Evolutionary conservation across 2,797 vertebrate genomes (phyloP).

Genomic region (Lagodon rhomboides): DNA sequence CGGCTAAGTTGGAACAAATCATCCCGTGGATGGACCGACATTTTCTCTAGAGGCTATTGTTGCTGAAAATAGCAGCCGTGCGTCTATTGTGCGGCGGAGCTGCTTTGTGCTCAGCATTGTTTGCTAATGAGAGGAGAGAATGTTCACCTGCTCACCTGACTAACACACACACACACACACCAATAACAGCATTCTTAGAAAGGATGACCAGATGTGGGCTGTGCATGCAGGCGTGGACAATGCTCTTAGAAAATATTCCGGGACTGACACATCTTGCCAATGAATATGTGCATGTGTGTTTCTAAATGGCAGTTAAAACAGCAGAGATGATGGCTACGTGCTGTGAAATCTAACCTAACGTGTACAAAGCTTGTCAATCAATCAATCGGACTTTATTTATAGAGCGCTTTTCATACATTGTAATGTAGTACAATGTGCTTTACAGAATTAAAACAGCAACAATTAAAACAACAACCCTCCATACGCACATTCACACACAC

Average conservation of each 20-base stretch:
- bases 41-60: slow-evolving; percentile 69
- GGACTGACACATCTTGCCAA: not conserved
- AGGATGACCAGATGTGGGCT: slow-evolving; percentile 27
- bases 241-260: slow-evolving; percentile 1
- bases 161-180: slow-evolving; percentile 42
- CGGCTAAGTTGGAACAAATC: slow-evolving; percentile 51
- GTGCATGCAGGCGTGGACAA: not conserved
- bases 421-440: too few relatives aligned
- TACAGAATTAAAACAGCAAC: too few relatives aligned
- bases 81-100: slow-evolving; percentile 64
- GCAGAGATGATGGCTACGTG: not conserved
- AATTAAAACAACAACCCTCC: too few relatives aligned
- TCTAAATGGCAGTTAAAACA: not conserved
- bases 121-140: slow-evolving; percentile 77
- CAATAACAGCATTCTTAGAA: slow-evolving; percentile 31
- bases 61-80: slow-evolving; percentile 73
- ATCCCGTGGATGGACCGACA: slow-evolving; percentile 38
- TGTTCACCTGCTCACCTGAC: slow-evolving; percentile 83
- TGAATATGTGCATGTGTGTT: not conserved
- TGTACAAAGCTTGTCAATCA: not conserved
- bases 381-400: too few relatives aligned
- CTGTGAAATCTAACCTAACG: not conserved
- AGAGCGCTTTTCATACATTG: too few relatives aligned
- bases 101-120: slow-evolving; percentile 79
- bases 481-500: too few relatives aligned